Conservation (phyloP, 2,113 vertebrate genomes). For the Pygoscelis adeliae region DNA sequence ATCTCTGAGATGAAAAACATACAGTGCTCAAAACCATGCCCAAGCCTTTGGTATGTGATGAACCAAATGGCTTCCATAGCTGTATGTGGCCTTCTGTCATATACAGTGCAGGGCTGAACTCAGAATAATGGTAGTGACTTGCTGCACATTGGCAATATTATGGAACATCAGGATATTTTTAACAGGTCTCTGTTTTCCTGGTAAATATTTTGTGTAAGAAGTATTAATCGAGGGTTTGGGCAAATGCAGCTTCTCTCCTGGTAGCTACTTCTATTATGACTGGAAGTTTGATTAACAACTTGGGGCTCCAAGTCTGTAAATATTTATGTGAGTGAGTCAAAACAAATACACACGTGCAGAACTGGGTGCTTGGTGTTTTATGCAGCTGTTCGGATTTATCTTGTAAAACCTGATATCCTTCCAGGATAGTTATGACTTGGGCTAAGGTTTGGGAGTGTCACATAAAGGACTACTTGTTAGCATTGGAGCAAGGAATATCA, state of each 20-base stretch:
- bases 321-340: not conserved
- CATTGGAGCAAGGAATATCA: not conserved
- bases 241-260: not conserved
- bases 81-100: not conserved
- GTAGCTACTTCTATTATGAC: not conserved
- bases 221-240: not conserved
- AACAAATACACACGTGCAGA: not conserved
- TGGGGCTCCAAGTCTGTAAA: not conserved
- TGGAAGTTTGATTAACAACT: not conserved
- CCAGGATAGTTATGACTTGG: not conserved
- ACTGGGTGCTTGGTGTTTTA: not conserved
- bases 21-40: not conserved
- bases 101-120: not conserved
- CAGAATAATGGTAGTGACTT: not conserved
- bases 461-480: not conserved
- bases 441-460: not conserved
- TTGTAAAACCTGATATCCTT: not conserved
- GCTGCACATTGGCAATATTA: not conserved
- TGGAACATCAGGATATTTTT: slow-evolving; percentile 38
- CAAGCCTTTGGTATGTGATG: not conserved
- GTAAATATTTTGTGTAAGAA: slow-evolving; percentile 62
- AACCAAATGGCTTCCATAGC: not conserved
- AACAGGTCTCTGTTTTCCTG: slow-evolving; percentile 52
- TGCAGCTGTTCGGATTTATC: not conserved
- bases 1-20: not conserved